These are phyloP conservation scores for Sabellastarte sp. DNA, from an alignment of 2,888 invertebrate species.

Conservation along the genomic window DNA sequence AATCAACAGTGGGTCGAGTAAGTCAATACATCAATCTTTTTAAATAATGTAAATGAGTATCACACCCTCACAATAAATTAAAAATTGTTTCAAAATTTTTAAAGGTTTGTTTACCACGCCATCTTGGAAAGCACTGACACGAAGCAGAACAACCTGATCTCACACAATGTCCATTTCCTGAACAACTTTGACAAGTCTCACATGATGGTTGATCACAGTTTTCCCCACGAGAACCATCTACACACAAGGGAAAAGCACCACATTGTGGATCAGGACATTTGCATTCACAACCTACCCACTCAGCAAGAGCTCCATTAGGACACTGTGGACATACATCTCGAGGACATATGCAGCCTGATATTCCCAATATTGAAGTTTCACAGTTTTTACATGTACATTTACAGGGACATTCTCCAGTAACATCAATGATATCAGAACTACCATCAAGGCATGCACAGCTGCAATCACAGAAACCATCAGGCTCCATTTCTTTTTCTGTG, in stretches of 20 bases:
- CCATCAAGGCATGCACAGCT: slow-evolving; percentile 5
- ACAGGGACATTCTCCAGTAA: background rate
- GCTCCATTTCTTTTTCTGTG: slow-evolving; percentile 7
- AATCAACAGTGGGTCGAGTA: background rate
- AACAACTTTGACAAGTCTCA: background rate
- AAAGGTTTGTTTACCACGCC: background rate
- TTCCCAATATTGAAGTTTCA: slow-evolving; percentile 1
- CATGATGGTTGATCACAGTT: background rate
- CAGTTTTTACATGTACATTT: slow-evolving; percentile 8
- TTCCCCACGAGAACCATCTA: background rate
- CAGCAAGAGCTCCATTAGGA: slow-evolving; percentile 1
- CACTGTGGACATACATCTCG: slow-evolving; percentile 5
- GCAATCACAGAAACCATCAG: slow-evolving; percentile 1
- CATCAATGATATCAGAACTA: background rate
- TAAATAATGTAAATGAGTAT: background rate
- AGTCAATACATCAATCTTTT: background rate
- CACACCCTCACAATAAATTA: background rate
- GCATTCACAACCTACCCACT: background rate
- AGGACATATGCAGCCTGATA: background rate
- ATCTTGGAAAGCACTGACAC: background rate
- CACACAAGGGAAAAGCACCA: background rate
- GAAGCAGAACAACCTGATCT: background rate
- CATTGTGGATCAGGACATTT: background rate
- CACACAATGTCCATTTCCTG: background rate
- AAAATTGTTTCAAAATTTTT: background rate